Conservation (phyloP, 2,888 invertebrate genomes). For the Pedicia rivosa region DNA sequence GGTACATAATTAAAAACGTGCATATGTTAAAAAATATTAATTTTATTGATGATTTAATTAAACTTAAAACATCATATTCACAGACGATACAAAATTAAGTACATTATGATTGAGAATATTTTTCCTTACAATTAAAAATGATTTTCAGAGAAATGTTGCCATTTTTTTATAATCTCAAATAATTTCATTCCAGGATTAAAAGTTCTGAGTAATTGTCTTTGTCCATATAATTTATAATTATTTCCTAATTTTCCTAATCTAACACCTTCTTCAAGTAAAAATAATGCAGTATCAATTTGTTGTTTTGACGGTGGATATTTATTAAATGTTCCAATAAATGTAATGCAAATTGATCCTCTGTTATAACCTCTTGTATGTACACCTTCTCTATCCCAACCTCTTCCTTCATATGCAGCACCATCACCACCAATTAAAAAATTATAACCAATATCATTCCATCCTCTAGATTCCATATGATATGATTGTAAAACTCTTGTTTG, state of each 20-base stretch:
- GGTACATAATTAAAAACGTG: too few relatives aligned
- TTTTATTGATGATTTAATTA: too few relatives aligned
- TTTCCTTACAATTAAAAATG: too few relatives aligned
- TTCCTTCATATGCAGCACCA: constrained; percentile 52
- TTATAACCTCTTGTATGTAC: constrained; percentile 54
- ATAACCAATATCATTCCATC: constrained; percentile 55
- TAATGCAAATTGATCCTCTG: constrained; percentile 46
- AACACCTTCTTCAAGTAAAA: constrained; percentile 45
- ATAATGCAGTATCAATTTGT: constrained; percentile 41
- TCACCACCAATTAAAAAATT: constrained; percentile 68
- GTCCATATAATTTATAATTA: constrained; percentile 50
- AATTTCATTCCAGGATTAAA: constrained; percentile 53
- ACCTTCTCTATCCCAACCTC: constrained; percentile 56
- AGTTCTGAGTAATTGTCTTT: constrained; percentile 47
- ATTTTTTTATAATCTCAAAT: constrained; percentile 43
- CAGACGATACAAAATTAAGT: too few relatives aligned
- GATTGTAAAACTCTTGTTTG: constrained; percentile 39
- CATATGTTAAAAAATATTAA: too few relatives aligned
- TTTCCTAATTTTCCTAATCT: constrained; percentile 38
- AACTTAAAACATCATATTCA: too few relatives aligned
- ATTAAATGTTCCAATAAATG: constrained; percentile 55
- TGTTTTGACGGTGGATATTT: constrained; percentile 33
- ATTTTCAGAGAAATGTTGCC: constrained; percentile 40
- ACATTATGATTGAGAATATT: too few relatives aligned
- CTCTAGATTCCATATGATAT: constrained; percentile 46